Base-by-base conservation (phyloP, 2,113 vertebrate genomes). In the Rynchops niger region DNA sequence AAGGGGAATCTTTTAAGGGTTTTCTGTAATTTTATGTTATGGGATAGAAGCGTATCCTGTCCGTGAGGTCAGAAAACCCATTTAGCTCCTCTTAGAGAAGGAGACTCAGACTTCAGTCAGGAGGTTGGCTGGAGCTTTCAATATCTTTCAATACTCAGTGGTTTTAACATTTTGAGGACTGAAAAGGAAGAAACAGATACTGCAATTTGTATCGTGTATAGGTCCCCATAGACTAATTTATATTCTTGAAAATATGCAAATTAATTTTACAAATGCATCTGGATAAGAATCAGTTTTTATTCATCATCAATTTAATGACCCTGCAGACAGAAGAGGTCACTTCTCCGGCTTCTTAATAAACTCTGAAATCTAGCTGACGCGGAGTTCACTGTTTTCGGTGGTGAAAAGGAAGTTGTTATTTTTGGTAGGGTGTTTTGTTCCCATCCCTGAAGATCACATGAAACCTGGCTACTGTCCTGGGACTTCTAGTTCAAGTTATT, bases 381-480 rank as follows among this genome's bases (percentile, higher is more conserved):
- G 42, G 55, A 63, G n/a, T 32, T 88, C 43, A 30, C 50, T 50
- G 12, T 63, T 67, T 73, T 62, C 38, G 72, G 3, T 52, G n/a
- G 45, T 62, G 55, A 94, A 93, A 87, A 47, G 67, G 83, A 95
- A 93, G 89, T 82, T 70, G 42, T n/a, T 86, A 38, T 69, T 94
- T 79, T 94, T 95, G 58, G 74, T 95, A n/a, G 29, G n/a, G 26
- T 30, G 65, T 95, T 93, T 85, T 91, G 32, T 90, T 95, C 86
- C 74, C 59, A 45, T 91, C 85, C 58, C 82, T 71, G 66, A 94
- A 96, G 95, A 85, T 73, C 56, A 94, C 62, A 85, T 86, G 91
- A 97, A 97, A 95, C 62, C 97, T 95, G 95, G 89, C 95, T 95
- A 96, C 93, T 85, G 89, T 88, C 95, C 91, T 93, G 95, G 85